A percentile compares a stretch with the other conserved stretches of the same genome.
Evolutionary conservation across 2,113 vertebrate genomes (phyloP).

Genomic region (Pavo muticus): DNA sequence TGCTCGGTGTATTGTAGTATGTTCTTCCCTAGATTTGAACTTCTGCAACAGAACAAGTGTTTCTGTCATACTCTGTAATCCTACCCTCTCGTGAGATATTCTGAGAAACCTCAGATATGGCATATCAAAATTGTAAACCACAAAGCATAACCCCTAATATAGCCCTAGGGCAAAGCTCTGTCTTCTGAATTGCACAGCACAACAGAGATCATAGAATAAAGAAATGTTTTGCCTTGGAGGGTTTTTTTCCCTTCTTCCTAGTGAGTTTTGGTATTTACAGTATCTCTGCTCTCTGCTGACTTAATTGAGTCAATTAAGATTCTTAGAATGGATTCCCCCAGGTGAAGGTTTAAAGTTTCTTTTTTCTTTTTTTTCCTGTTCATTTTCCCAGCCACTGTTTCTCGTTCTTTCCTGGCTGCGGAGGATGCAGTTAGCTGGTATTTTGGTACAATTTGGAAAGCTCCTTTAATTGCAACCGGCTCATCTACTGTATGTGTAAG

Average conservation of each 20-base stretch:
- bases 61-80: neutral
- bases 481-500: neutral
- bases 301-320: slow-evolving; percentile 72
- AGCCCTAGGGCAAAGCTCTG: slow-evolving; percentile 52
- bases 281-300: slow-evolving; percentile 56
- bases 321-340: slow-evolving; percentile 11
- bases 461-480: neutral
- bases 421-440: neutral
- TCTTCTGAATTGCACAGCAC: slow-evolving; percentile 52
- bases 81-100: slow-evolving; percentile 22
- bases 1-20: neutral
- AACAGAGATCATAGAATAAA: slow-evolving; percentile 26
- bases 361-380: rapidly evolving
- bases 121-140: slow-evolving; percentile 65
- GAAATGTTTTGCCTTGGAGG: slow-evolving; percentile 48
- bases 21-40: neutral
- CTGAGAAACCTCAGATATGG: slow-evolving; percentile 56
- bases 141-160: slow-evolving; percentile 48
- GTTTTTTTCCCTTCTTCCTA: slow-evolving; percentile 29
- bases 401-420: neutral
- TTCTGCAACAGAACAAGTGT: slow-evolving; percentile 18
- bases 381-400: neutral
- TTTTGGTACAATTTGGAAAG: neutral
- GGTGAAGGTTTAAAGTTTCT: slow-evolving; percentile 29
- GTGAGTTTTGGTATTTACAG: slow-evolving; percentile 63